These are phyloP conservation scores for Cyprinella venusta DNA, from an alignment of 2,797 vertebrate genomes.

Conservation along the genomic window DNA sequence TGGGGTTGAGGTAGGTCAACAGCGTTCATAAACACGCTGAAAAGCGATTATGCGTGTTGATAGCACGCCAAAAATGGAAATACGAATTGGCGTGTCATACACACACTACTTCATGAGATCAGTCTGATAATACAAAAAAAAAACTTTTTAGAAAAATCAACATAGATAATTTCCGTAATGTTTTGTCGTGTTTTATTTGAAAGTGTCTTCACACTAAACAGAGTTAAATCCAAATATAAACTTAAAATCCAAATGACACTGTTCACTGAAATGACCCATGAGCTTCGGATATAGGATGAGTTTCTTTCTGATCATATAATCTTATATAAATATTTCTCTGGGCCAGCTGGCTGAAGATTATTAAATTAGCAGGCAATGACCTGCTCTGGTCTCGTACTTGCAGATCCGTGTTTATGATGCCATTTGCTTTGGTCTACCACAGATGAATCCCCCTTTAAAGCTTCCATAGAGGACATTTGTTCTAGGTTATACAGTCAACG, in stretches of 20 bases:
- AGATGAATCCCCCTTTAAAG: slow-evolving; percentile 8
- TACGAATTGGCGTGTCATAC: no score
- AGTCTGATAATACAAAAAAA: no score
- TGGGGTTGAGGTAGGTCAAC: no score
- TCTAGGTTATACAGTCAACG: slow-evolving; percentile 3
- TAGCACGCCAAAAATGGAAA: no score
- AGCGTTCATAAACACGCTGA: no score
- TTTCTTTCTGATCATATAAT: slow-evolving; percentile 7
- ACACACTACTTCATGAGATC: no score
- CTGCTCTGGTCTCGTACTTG: background rate
- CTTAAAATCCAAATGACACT: background rate
- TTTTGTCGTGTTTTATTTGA: background rate
- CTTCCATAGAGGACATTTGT: slow-evolving; percentile 27
- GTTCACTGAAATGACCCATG: background rate
- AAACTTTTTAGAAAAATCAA: no score
- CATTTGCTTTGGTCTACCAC: slow-evolving; percentile 23
- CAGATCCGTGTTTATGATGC: slow-evolving; percentile 26
- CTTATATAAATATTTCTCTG: background rate
- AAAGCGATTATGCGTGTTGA: no score
- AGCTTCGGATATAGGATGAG: slow-evolving; percentile 5
- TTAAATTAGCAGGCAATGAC: slow-evolving; percentile 22
- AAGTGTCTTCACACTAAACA: background rate
- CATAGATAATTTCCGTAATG: no score
- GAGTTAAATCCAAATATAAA: background rate
- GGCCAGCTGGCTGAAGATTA: slow-evolving; percentile 22